Percentiles rank a stretch among this genome's conserved stretches.
Conservation (phyloP, 2,113 vertebrate genomes). For the Hyla sarda region DNA sequence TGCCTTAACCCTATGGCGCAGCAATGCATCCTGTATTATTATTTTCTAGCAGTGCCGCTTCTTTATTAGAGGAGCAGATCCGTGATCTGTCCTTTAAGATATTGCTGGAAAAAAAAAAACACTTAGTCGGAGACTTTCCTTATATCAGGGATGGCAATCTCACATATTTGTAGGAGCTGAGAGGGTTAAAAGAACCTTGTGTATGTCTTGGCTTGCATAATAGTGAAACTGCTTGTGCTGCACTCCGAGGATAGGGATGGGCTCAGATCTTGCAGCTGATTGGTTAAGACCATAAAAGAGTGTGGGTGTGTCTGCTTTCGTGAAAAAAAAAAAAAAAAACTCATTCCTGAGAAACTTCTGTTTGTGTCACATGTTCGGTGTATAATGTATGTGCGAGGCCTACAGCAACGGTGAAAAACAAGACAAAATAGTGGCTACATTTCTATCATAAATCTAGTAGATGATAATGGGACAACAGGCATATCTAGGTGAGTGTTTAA, state of each 20-base stretch:
- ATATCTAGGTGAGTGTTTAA: too few species aligned
- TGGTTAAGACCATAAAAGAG: background rate
- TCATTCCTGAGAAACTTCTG: constrained; percentile 4
- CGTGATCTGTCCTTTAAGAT: too few species aligned
- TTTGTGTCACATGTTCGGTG: background rate
- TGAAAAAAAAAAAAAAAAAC: background rate
- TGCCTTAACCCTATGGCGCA: background rate
- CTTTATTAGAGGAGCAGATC: too few species aligned
- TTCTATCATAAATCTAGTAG: background rate
- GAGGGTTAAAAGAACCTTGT: constrained; percentile 6
- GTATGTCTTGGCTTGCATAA: constrained; percentile 24
- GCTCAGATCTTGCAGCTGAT: background rate
- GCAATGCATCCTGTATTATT: background rate
- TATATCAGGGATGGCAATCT: background rate
- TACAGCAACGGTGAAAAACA: background rate
- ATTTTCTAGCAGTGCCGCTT: background rate
- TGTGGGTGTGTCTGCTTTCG: background rate
- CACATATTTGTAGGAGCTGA: background rate
- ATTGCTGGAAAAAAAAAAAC: too few species aligned
- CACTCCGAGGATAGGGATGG: constrained; percentile 34
- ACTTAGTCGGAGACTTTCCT: background rate
- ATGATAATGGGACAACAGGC: too few species aligned
- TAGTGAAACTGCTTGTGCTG: background rate
- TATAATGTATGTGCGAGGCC: background rate
- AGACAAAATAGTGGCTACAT: background rate